Conservation (phyloP, 2,113 vertebrate species). For the Crotalus tigris region DNA sequence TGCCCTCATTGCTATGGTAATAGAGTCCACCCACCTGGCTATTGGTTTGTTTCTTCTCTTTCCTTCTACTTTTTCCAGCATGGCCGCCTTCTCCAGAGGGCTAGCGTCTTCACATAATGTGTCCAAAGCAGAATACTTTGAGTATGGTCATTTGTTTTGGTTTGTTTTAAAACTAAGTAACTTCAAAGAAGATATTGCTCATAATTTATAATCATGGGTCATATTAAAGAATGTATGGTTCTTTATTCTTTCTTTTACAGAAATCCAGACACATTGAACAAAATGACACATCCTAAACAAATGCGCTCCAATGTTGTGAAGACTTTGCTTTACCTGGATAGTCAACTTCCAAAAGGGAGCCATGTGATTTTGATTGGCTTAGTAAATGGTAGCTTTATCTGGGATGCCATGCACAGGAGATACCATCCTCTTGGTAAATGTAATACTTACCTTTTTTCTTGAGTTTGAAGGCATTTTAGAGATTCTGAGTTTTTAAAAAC, state of each 20-base stretch:
- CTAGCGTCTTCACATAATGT: background rate
- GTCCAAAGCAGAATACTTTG: background rate
- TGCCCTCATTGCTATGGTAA: no score
- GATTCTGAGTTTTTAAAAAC: background rate
- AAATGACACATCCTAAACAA: conserved; percentile 72
- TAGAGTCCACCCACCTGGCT: no score
- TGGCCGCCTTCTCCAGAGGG: no score
- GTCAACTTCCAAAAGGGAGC: conserved; percentile 67
- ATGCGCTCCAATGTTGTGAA: conserved; percentile 60
- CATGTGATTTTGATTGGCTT: conserved; percentile 71
- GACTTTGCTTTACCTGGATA: conserved; percentile 60
- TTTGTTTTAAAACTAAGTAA: background rate
- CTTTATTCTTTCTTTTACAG: conserved; percentile 44
- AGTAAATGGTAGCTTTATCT: conserved; percentile 73
- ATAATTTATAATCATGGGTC: background rate
- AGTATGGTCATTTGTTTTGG: background rate
- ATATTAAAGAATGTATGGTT: background rate
- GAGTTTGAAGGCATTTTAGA: background rate
- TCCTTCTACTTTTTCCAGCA: no score
- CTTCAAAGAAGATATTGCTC: background rate
- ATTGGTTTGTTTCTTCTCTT: no score
- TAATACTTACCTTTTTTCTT: background rate
- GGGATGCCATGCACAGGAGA: conserved; percentile 71
- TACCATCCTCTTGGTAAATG: conserved; percentile 74
- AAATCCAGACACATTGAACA: conserved; percentile 51